A percentile compares a stretch with the other conserved stretches of the same genome.
These are phyloP conservation scores for Stictocephala bisonia DNA, from an alignment of 2,888 invertebrate species.

Conservation along the genomic window DNA sequence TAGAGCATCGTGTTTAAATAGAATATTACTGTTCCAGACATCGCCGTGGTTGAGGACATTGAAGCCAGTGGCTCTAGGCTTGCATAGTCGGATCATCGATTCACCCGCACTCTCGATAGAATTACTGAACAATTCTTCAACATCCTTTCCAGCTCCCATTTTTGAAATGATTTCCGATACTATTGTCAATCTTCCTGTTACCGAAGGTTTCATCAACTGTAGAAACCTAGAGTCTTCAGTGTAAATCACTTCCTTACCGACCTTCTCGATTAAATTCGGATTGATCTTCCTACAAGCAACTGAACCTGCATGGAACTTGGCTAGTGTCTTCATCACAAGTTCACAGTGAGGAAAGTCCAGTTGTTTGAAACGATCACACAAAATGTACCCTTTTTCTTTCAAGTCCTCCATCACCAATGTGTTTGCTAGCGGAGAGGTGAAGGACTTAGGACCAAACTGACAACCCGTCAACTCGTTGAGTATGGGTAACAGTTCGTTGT, in stretches of 20 bases:
- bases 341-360: constrained; percentile 36
- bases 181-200: no score
- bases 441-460: background rate
- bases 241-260: constrained; percentile 32
- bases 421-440: background rate
- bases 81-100: background rate
- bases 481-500: background rate
- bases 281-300: constrained; percentile 6
- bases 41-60: constrained; percentile 49
- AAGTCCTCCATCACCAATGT: constrained; percentile 26
- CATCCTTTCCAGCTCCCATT: background rate
- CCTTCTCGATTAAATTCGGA: background rate
- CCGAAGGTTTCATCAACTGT: background rate
- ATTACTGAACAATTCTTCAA: background rate
- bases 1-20: constrained; percentile 47
- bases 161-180: background rate
- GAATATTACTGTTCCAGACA: constrained; percentile 50
- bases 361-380: constrained; percentile 17
- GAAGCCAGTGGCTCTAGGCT: constrained; percentile 26
- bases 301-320: constrained; percentile 44
- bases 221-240: background rate
- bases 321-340: constrained; percentile 29
- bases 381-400: constrained; percentile 15
- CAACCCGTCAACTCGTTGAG: background rate
- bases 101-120: background rate